These are phyloP conservation scores for Seriola dumerili DNA, from an alignment of 2,113 vertebrate genomes.

Conservation along the genomic window DNA sequence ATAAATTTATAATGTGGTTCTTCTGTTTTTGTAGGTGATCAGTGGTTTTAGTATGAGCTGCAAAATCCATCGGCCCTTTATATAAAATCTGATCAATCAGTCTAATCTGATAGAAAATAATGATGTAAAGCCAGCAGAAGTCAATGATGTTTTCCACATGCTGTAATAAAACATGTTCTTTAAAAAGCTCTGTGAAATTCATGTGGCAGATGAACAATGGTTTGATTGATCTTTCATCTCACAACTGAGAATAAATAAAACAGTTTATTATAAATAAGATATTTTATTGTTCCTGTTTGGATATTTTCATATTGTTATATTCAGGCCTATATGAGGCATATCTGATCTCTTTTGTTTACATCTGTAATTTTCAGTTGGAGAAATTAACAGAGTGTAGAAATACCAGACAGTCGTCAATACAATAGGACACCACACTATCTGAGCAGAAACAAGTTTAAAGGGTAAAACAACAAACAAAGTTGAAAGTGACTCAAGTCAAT, in stretches of 20 bases:
- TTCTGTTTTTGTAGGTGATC: too few species aligned
- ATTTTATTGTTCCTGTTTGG: not conserved
- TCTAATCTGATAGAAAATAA: not conserved
- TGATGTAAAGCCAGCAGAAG: not conserved
- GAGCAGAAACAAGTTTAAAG: too few species aligned
- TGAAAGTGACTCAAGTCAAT: not conserved
- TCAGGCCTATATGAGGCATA: too few species aligned
- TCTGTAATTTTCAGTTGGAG: too few species aligned
- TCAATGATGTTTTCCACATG: not conserved
- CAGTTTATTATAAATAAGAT: too few species aligned
- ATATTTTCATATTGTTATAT: not conserved
- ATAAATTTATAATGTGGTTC: too few species aligned
- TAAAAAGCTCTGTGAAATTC: not conserved
- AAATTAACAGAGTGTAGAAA: too few species aligned
- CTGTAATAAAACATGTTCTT: not conserved
- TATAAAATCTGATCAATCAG: too few species aligned
- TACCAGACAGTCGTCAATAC: not conserved
- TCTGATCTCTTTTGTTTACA: too few species aligned
- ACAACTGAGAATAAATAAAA: not conserved
- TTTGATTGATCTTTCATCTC: not conserved
- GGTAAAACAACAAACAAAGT: not conserved
- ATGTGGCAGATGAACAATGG: not conserved
- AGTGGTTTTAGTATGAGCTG: too few species aligned
- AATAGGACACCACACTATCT: not conserved
- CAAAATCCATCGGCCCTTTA: too few species aligned